These are phyloP conservation scores for Slavum lentiscoides DNA, from an alignment of 2,888 invertebrate genomes.

Conservation along the genomic window DNA sequence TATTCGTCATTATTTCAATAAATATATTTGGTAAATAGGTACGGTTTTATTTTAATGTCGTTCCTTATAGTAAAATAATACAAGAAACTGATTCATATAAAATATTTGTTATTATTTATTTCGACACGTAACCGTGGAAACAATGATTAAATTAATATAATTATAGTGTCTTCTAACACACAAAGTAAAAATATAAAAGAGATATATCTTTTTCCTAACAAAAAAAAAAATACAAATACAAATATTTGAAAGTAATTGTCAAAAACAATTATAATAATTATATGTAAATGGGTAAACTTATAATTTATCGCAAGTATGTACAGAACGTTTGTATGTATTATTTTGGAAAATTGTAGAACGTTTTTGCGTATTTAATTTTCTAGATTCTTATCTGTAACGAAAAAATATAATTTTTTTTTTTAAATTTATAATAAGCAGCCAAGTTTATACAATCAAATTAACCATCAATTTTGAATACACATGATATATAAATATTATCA, in stretches of 20 bases:
- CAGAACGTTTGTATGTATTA: background rate
- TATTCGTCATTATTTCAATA: too few species aligned
- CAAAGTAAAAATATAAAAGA: background rate
- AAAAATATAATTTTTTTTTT: background rate
- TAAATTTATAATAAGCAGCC: background rate
- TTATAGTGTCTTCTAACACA: too few species aligned
- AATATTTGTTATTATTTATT: background rate
- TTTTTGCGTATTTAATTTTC: constrained; percentile 1
- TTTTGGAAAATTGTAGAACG: background rate
- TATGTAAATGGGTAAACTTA: background rate
- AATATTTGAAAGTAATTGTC: background rate
- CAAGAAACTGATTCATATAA: too few species aligned
- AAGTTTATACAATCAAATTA: background rate
- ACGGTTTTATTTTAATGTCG: too few species aligned
- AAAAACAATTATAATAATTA: constrained; percentile 1
- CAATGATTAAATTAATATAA: background rate
- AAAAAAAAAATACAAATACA: background rate
- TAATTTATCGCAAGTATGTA: background rate
- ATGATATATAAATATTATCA: background rate
- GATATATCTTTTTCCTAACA: background rate
- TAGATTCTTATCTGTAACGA: background rate
- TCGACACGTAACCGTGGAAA: background rate
- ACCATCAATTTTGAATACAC: background rate
- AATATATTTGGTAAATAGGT: too few species aligned
- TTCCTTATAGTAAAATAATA: too few species aligned